Percentiles rank a stretch among this genome's conserved stretches.
phyloP scores from a whole-genome alignment of 2,113 vertebrate genomes.

The Gadus macrocephalus region DNA sequence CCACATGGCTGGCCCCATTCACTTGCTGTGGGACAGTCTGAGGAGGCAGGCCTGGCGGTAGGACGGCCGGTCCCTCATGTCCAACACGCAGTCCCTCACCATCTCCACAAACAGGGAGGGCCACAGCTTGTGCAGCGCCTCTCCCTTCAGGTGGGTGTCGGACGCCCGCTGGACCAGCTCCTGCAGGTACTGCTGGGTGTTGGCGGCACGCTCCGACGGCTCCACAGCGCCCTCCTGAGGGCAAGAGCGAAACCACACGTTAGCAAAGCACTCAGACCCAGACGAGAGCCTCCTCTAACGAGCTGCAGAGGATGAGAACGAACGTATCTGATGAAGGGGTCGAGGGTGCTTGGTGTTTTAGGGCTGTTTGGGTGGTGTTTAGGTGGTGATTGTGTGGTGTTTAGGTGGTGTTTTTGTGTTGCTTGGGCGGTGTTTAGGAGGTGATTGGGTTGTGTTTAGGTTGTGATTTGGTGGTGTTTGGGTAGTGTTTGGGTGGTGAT shows the following conservation, averaged over 20 bases:
- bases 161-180: slow-evolving; percentile 81
- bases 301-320: no score
- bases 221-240: slow-evolving; percentile 63
- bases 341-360: not conserved
- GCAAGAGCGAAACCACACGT: not conserved
- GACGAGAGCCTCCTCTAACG: no score
- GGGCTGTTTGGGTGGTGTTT: no score
- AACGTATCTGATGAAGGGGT: no score
- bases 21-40: slow-evolving; percentile 72
- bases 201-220: slow-evolving; percentile 46
- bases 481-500: no score
- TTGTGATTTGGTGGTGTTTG: no score
- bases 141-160: slow-evolving; percentile 86
- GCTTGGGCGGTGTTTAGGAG: no score
- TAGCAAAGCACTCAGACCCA: no score
- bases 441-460: no score
- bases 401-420: no score
- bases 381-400: no score
- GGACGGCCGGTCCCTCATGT: slow-evolving; percentile 80
- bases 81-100: slow-evolving; percentile 87
- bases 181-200: slow-evolving; percentile 78
- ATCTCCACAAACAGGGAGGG: slow-evolving; percentile 93
- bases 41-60: slow-evolving; percentile 85
- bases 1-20: slow-evolving; percentile 34
- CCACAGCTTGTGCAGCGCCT: slow-evolving; percentile 92